A percentile compares a stretch with the other conserved stretches of the same genome.
Conservation (phyloP, 2,888 invertebrate species). For the Mesodorylaimus sp. region DNA sequence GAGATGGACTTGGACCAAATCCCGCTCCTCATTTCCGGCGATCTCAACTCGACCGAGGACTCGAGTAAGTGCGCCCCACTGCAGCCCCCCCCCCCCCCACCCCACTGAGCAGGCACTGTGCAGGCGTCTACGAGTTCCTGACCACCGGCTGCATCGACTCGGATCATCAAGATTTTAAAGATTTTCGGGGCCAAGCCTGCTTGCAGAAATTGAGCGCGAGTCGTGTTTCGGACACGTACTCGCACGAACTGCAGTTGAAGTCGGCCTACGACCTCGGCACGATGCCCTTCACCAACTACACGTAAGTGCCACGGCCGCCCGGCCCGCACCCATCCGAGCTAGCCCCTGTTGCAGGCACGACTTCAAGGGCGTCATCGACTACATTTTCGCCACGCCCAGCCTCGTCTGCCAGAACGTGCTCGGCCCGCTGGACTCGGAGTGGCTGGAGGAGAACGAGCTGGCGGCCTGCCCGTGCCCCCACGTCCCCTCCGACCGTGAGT, state of each 20-base stretch:
- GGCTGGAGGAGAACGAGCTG: slow-evolving; percentile 77
- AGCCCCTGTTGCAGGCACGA: slow-evolving; percentile 64
- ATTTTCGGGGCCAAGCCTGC: slow-evolving; percentile 40
- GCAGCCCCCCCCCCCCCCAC: too few species aligned
- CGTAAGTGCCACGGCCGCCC: slow-evolving; percentile 47
- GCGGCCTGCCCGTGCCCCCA: slow-evolving; percentile 94
- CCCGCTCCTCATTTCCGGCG: slow-evolving; percentile 82
- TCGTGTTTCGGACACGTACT: slow-evolving; percentile 41
- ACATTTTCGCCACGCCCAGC: slow-evolving; percentile 91
- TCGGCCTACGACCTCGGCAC: slow-evolving; percentile 85
- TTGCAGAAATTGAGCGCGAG: slow-evolving; percentile 16
- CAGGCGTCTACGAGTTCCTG: slow-evolving; percentile 87
- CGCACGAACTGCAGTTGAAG: slow-evolving; percentile 84
- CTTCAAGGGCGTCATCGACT: slow-evolving; percentile 98
- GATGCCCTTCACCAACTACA: slow-evolving; percentile 96
- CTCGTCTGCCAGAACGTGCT: slow-evolving; percentile 84
- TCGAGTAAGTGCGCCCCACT: slow-evolving; percentile 58
- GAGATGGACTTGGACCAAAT: slow-evolving; percentile 40
- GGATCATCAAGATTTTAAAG: slow-evolving; percentile 89
- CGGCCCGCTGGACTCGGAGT: slow-evolving; percentile 77
- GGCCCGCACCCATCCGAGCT: too few species aligned
- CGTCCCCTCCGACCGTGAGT: slow-evolving; percentile 52
- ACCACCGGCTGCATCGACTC: slow-evolving; percentile 69
- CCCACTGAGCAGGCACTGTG: too few species aligned
- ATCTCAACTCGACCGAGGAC: slow-evolving; percentile 92